Evolutionary conservation across 2,888 invertebrate species (phyloP).

Genomic region (Hipparchia sbordonii): DNA sequence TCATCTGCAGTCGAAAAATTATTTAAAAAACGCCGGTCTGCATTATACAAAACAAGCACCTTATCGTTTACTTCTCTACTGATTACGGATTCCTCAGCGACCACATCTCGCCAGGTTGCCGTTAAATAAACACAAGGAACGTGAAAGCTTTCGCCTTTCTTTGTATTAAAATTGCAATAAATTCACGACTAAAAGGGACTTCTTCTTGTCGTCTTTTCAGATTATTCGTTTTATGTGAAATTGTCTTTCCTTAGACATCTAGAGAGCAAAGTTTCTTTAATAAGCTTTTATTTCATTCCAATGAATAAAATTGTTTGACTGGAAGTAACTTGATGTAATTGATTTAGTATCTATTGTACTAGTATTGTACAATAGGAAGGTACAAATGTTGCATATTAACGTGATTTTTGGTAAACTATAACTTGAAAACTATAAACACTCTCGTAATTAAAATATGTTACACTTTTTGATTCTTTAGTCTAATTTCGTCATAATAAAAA

Average conservation of each 20-base stretch:
- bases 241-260: neutral
- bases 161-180: slow-evolving; percentile 27
- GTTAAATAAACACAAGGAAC: slow-evolving; percentile 24
- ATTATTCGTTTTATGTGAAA: neutral
- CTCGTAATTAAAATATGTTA: too few species aligned
- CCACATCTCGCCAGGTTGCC: slow-evolving; percentile 29
- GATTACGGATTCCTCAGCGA: slow-evolving; percentile 53
- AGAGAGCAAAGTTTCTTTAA: neutral
- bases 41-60: slow-evolving; percentile 34
- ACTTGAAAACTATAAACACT: too few species aligned
- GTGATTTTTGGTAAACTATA: too few species aligned
- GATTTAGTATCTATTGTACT: too few species aligned
- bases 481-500: too few species aligned
- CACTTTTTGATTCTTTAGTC: too few species aligned
- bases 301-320: too few species aligned
- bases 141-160: slow-evolving; percentile 24
- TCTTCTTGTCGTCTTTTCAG: slow-evolving; percentile 3
- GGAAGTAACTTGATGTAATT: too few species aligned
- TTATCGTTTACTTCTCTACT: slow-evolving; percentile 49
- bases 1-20: neutral
- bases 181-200: slow-evolving; percentile 3
- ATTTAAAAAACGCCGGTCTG: slow-evolving; percentile 41
- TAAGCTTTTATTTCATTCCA: too few species aligned
- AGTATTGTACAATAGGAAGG: too few species aligned
- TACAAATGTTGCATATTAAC: too few species aligned